Conservation (phyloP, 2,888 invertebrate species). For the Melipona beecheii region DNA sequence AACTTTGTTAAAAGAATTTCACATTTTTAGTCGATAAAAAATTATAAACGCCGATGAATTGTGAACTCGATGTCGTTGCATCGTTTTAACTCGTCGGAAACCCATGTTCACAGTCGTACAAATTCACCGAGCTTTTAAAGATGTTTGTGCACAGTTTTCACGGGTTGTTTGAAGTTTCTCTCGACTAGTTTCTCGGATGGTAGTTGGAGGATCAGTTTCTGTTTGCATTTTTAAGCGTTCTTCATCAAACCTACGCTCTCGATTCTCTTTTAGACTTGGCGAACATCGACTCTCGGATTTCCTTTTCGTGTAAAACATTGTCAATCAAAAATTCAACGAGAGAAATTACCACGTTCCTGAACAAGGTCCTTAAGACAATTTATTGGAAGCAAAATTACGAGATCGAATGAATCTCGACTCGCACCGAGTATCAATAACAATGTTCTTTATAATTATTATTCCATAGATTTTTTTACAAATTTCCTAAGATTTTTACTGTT, state of each 20-base stretch:
- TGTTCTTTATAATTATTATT: too few species aligned
- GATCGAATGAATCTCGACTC: too few species aligned
- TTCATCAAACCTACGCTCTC: constrained; percentile 4
- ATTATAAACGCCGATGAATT: neutral
- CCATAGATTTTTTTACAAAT: too few species aligned
- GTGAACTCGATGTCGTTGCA: neutral
- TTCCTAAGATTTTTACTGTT: too few species aligned
- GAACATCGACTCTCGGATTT: neutral
- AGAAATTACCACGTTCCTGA: neutral
- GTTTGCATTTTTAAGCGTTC: constrained; percentile 32
- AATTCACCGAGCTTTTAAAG: neutral
- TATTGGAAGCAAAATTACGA: neutral
- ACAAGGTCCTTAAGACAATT: too few species aligned
- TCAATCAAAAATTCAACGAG: neutral
- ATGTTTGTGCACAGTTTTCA: constrained; percentile 23
- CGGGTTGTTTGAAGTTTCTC: constrained; percentile 29
- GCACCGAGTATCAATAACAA: too few species aligned
- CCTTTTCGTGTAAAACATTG: too few species aligned
- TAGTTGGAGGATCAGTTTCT: constrained; percentile 32
- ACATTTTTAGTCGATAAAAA: neutral
- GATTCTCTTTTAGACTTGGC: neutral
- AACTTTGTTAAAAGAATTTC: neutral
- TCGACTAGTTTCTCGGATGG: constrained; percentile 22
- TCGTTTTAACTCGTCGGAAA: constrained; percentile 6
- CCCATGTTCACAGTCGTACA: constrained; percentile 10